phyloP scores from a whole-genome alignment of 2,797 vertebrate genomes.

The Lemur catta region DNA sequence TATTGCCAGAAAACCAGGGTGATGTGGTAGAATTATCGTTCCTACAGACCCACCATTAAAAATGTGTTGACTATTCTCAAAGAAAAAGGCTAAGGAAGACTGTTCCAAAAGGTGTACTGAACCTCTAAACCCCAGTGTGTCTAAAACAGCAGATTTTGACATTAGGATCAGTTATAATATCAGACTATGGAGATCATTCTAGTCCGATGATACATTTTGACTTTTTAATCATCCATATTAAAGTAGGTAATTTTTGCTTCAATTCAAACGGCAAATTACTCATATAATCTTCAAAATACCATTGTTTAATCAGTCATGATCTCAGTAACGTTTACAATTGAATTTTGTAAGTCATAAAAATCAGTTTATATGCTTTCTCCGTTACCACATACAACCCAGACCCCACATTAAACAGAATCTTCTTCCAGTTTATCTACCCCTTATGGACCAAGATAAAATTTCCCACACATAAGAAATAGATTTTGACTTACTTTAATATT shows the following conservation, averaged over 20 bases:
- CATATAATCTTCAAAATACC: neutral
- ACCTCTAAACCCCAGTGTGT: neutral
- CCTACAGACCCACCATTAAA: neutral
- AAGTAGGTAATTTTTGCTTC: neutral
- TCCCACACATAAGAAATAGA: neutral
- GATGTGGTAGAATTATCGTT: neutral
- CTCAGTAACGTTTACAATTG: neutral
- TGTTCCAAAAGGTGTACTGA: neutral
- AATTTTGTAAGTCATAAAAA: neutral
- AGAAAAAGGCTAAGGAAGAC: neutral
- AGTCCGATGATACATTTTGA: neutral
- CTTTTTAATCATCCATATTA: neutral
- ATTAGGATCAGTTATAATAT: neutral
- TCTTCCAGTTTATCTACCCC: neutral
- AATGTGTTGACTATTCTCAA: neutral
- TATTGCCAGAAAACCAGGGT: neutral
- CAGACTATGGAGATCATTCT: neutral
- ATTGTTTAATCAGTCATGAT: neutral
- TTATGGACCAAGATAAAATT: neutral
- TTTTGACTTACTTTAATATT: neutral
- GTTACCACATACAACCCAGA: neutral
- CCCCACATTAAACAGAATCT: neutral
- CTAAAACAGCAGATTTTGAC: neutral
- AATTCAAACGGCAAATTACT: neutral
- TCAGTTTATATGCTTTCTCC: neutral